A percentile compares a stretch with the other conserved stretches of the same genome.
phyloP scores from a whole-genome alignment of 2,113 vertebrate species.

The Protobothrops flavoviridis region DNA sequence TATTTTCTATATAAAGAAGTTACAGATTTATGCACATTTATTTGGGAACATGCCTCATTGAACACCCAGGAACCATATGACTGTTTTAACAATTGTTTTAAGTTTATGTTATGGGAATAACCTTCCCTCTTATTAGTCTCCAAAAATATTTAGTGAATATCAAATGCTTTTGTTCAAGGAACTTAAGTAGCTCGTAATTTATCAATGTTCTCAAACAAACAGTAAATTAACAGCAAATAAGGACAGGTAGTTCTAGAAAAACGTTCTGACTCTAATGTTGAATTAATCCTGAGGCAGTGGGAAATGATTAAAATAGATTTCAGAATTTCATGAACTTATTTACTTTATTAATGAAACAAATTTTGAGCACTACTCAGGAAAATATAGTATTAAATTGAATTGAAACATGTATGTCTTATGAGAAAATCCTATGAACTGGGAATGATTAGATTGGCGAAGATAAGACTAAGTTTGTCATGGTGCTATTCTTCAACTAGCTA shows the following conservation, averaged over 20 bases:
- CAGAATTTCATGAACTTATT: not conserved
- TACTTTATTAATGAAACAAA: not conserved
- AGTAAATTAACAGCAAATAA: not conserved
- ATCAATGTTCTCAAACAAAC: not conserved
- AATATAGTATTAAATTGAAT: not conserved
- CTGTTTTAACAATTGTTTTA: not conserved
- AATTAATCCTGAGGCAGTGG: not conserved
- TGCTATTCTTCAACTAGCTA: not conserved
- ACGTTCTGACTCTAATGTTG: not conserved
- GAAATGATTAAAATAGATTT: not conserved
- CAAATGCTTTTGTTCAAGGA: not conserved
- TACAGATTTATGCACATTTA: not conserved
- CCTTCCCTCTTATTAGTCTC: not conserved
- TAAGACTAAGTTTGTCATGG: not conserved
- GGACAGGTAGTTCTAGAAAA: not conserved
- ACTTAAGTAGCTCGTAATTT: not conserved
- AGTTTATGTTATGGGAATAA: not conserved
- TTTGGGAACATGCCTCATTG: not conserved
- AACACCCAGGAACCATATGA: not conserved
- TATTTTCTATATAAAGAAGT: not conserved
- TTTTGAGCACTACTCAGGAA: not conserved
- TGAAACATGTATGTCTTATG: not conserved
- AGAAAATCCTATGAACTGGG: not conserved
- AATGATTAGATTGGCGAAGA: not conserved
- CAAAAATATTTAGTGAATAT: not conserved